A percentile compares a stretch with the other conserved stretches of the same genome.
phyloP scores from a whole-genome alignment of 2,888 invertebrate species.

The Athetis lepigone region DNA sequence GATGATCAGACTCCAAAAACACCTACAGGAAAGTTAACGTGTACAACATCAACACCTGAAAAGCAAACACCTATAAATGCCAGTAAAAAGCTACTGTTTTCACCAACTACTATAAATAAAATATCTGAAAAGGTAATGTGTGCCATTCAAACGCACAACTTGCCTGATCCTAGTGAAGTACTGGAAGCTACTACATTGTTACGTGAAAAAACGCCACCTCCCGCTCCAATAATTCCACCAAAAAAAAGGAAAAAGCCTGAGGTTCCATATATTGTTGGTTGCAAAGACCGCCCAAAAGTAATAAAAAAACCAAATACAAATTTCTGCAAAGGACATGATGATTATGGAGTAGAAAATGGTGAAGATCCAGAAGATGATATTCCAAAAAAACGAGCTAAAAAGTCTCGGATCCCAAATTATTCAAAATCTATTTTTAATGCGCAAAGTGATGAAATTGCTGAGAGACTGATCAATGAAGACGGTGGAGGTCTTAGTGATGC shows the following conservation, averaged over 20 bases:
- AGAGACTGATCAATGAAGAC: constrained; percentile 31
- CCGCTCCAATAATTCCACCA: constrained; percentile 59
- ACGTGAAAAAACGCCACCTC: constrained; percentile 14
- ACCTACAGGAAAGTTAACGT: background rate
- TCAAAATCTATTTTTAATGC: constrained; percentile 71
- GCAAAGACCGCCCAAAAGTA: constrained; percentile 62
- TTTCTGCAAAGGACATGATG: constrained; percentile 62
- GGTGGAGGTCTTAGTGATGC: constrained; percentile 55
- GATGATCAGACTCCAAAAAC: constrained; percentile 38
- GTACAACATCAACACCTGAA: constrained; percentile 20
- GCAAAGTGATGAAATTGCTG: constrained; percentile 65
- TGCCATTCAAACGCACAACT: constrained; percentile 29
- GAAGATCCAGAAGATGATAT: constrained; percentile 36
- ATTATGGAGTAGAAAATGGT: constrained; percentile 60
- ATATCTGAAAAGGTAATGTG: constrained; percentile 42
- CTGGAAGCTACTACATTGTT: constrained; percentile 31
- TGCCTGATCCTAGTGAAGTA: constrained; percentile 47
- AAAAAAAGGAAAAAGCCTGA: constrained; percentile 66
- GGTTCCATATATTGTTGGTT: constrained; percentile 69
- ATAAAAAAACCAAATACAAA: constrained; percentile 42
- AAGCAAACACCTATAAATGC: background rate
- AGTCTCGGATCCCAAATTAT: constrained; percentile 50
- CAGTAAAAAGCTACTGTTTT: constrained; percentile 18
- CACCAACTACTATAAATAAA: constrained; percentile 37
- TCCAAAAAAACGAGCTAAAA: constrained; percentile 46